phyloP scores from a whole-genome alignment of 2,888 invertebrate genomes.

The Odontothrips loti region DNA sequence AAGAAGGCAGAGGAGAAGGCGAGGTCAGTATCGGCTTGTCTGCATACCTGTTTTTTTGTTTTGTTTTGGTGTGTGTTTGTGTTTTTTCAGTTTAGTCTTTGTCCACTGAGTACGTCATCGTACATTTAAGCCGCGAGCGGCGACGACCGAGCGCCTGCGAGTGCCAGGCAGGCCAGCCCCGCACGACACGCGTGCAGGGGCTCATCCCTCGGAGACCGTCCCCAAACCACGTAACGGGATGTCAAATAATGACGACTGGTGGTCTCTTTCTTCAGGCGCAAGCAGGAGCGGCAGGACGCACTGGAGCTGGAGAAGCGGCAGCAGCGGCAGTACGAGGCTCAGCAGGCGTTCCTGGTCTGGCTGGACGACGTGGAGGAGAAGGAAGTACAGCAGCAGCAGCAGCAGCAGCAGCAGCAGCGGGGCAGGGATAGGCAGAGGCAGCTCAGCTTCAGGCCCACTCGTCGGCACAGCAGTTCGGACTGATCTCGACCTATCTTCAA shows the following conservation, averaged over 20 bases:
- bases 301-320: slow-evolving; percentile 31
- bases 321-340: slow-evolving; percentile 38
- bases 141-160: too few relatives aligned
- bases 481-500: slow-evolving; percentile 29
- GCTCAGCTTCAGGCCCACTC: slow-evolving; percentile 8
- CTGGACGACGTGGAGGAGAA: slow-evolving; percentile 38
- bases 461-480: slow-evolving; percentile 26
- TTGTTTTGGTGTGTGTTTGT: too few relatives aligned
- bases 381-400: slow-evolving; percentile 27
- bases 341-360: slow-evolving; percentile 39
- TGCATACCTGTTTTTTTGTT: too few relatives aligned
- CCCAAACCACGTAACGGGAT: too few relatives aligned
- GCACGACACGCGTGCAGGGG: too few relatives aligned
- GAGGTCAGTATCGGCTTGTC: slow-evolving; percentile 37
- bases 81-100: too few relatives aligned
- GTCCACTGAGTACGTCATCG: too few relatives aligned
- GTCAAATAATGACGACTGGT: too few relatives aligned
- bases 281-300: not conserved
- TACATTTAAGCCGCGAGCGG: too few relatives aligned
- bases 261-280: not conserved
- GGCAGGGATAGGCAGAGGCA: not conserved
- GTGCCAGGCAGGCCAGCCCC: too few relatives aligned
- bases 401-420: not conserved
- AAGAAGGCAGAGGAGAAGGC: slow-evolving; percentile 33
- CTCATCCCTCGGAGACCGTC: too few relatives aligned